Percentiles rank a stretch among this genome's conserved stretches.
These are phyloP conservation scores for Hylia prasina DNA, from an alignment of 2,113 vertebrate species.

Conservation along the genomic window DNA sequence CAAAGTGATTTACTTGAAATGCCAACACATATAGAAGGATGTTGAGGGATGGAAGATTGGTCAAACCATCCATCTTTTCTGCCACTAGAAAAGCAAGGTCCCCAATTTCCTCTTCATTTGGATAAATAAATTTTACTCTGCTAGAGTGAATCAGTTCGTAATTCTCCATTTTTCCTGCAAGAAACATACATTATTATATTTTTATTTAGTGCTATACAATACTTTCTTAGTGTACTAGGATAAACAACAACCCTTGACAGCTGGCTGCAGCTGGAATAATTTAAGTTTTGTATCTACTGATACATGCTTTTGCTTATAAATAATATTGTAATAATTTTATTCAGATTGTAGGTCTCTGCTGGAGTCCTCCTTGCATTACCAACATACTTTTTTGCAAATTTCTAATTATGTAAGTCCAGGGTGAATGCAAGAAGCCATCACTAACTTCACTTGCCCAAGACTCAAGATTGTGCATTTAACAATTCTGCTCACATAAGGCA, in stretches of 20 bases:
- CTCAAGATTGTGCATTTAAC: not conserved
- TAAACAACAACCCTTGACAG: not conserved
- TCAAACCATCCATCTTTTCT: slow-evolving; percentile 80
- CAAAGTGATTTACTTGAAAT: slow-evolving; percentile 80
- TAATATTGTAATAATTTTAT: not conserved
- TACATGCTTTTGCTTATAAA: not conserved
- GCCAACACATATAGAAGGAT: slow-evolving; percentile 91
- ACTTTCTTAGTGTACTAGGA: not conserved
- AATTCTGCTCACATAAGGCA: not conserved
- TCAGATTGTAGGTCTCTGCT: not conserved
- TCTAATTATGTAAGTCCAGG: not conserved
- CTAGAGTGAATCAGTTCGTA: slow-evolving; percentile 97
- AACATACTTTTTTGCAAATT: not conserved
- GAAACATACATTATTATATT: not conserved
- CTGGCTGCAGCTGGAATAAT: not conserved
- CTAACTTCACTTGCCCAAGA: not conserved
- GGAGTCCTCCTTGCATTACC: not conserved
- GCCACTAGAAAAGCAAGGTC: slow-evolving; percentile 93
- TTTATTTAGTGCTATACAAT: not conserved
- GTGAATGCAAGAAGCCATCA: not conserved
- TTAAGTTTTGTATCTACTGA: not conserved
- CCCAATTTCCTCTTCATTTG: slow-evolving; percentile 95
- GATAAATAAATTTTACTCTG: slow-evolving; percentile 94
- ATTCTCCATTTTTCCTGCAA: slow-evolving; percentile 95
- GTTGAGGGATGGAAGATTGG: slow-evolving; percentile 77